These are phyloP conservation scores for Benthosema pterotum DNA, from an alignment of 2,797 vertebrate genomes.

Conservation along the genomic window DNA sequence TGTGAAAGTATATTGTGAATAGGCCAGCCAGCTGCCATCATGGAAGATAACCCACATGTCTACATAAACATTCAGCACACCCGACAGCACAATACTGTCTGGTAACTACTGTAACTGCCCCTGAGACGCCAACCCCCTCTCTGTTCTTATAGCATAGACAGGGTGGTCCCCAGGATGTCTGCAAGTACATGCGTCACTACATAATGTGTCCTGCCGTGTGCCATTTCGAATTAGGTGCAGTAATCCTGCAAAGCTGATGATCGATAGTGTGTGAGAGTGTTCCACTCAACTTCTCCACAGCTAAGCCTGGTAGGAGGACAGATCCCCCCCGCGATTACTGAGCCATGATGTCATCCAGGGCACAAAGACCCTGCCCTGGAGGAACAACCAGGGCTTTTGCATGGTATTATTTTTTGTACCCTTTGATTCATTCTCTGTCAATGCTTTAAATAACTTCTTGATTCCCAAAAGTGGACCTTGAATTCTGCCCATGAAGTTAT, in stretches of 20 bases:
- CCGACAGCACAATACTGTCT: conserved; percentile 20
- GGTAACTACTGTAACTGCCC: neutral
- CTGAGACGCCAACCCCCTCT: conserved; percentile 22
- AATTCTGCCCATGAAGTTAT: conserved; percentile 22
- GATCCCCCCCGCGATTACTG: conserved; percentile 11
- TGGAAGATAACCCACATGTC: conserved; percentile 23
- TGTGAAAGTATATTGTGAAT: too few relatives aligned
- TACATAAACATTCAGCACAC: conserved; percentile 17
- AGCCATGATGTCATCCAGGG: conserved; percentile 29
- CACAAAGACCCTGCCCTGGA: conserved; percentile 9
- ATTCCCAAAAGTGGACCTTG: conserved; percentile 32
- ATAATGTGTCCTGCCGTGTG: neutral
- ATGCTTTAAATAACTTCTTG: conserved; percentile 33
- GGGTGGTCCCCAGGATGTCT: conserved; percentile 2
- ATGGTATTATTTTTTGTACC: conserved; percentile 18
- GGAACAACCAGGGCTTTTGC: neutral
- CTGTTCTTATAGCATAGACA: conserved; percentile 19
- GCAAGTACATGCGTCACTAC: neutral
- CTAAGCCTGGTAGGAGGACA: conserved; percentile 12
- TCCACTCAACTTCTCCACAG: conserved; percentile 21
- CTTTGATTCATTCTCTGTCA: conserved; percentile 35
- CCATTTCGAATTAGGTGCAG: conserved; percentile 3
- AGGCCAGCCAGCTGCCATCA: conserved; percentile 14
- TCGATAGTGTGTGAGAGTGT: conserved; percentile 26
- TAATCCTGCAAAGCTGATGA: conserved; percentile 9